A percentile compares a stretch with the other conserved stretches of the same genome.
Evolutionary conservation across 53 echinoderm and acorn worm species (phyloP).

Genomic region (Holothuria scabra): DNA sequence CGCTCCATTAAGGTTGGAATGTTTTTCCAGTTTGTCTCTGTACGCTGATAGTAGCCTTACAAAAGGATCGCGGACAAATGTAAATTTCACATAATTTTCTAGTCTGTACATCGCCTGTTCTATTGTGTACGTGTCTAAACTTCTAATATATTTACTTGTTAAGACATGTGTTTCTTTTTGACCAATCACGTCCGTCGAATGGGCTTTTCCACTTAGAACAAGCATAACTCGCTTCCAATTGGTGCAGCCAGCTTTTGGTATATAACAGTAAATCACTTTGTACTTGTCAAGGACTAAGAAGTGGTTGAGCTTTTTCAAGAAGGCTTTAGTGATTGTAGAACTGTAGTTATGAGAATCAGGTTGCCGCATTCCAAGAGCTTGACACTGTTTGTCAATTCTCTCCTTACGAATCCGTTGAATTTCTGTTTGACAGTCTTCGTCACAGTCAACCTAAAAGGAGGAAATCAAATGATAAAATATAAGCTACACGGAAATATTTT

Average conservation of each 20-base stretch:
- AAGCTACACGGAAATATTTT: too few relatives aligned
- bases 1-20: conserved; percentile 38
- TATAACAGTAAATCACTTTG: conserved; percentile 39
- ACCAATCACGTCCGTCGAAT: conserved; percentile 21
- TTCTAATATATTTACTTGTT: conserved; percentile 43
- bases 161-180: conserved; percentile 56
- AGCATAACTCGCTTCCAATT: conserved; percentile 55
- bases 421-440: conserved; percentile 37
- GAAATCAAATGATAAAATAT: background rate
- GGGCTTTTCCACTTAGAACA: conserved; percentile 40
- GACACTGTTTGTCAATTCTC: conserved; percentile 19
- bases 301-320: conserved; percentile 34
- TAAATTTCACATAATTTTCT: conserved; percentile 57
- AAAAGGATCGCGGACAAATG: conserved; percentile 66
- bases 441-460: conserved; percentile 11
- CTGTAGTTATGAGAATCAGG: background rate
- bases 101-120: conserved; percentile 53
- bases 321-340: background rate
- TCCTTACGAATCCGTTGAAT: conserved; percentile 22
- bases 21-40: conserved; percentile 63
- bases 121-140: conserved; percentile 50
- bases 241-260: conserved; percentile 48
- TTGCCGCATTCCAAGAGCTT: conserved; percentile 29
- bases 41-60: conserved; percentile 64
- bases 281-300: conserved; percentile 30